A percentile compares a stretch with the other conserved stretches of the same genome.
Evolutionary conservation across 2,888 invertebrate genomes (phyloP).

Genomic region (Blastobasis adustella): DNA sequence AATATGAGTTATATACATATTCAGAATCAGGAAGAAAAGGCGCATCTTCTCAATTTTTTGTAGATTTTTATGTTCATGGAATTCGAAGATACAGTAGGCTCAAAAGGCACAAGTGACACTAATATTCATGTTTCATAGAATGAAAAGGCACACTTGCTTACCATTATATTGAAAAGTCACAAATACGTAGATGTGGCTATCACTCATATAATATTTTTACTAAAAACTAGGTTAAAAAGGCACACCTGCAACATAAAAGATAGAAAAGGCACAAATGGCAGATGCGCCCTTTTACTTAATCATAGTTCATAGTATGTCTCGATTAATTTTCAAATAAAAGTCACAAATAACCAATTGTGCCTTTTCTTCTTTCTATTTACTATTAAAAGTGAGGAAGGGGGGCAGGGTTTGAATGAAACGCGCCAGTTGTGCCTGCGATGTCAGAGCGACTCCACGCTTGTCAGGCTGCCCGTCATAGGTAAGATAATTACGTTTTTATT

Average conservation of each 20-base stretch:
- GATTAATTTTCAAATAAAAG: slow-evolving; percentile 1
- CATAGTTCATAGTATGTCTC: not conserved
- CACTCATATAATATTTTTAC: not conserved
- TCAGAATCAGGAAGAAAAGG: slow-evolving; percentile 2
- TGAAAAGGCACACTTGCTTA: not conserved
- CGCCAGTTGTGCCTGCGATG: slow-evolving; percentile 2
- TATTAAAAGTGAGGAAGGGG: slow-evolving; percentile 2
- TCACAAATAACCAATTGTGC: slow-evolving; percentile 3
- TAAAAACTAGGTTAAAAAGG: not conserved
- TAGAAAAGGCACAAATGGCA: slow-evolving; percentile 2
- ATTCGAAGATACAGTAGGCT: not conserved
- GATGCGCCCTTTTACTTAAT: slow-evolving; percentile 1
- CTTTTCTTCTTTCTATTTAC: slow-evolving; percentile 2
- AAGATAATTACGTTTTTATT: not conserved
- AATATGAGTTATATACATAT: not conserved
- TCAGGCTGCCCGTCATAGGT: not conserved
- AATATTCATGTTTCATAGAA: not conserved
- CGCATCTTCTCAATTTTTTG: slow-evolving; percentile 1
- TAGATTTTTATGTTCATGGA: not conserved
- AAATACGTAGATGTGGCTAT: not conserved
- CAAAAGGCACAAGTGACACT: not conserved
- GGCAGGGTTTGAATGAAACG: slow-evolving; percentile 4
- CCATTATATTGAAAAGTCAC: not conserved
- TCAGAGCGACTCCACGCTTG: slow-evolving; percentile 3
- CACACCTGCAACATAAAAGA: not conserved